phyloP scores from a whole-genome alignment of 2,888 invertebrate species.

The Phyllotreta striolata region DNA sequence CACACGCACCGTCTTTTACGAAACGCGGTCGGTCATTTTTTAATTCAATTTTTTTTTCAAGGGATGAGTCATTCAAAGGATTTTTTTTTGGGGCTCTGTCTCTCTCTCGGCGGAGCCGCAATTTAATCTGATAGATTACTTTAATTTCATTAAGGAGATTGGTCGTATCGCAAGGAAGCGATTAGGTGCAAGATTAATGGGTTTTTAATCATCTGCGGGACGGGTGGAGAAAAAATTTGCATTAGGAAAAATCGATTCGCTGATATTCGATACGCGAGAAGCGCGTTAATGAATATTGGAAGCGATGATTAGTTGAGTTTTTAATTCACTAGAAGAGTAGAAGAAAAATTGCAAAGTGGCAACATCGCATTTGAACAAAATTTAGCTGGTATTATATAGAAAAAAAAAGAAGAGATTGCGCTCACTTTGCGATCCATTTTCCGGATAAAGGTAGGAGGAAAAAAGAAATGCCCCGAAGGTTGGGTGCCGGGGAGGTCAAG shows the following conservation, averaged over 20 bases:
- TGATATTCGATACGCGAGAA: background rate
- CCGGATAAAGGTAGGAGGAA: constrained; percentile 41
- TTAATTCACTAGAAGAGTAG: constrained; percentile 5
- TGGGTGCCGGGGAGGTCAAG: constrained; percentile 41
- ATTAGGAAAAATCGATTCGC: no score
- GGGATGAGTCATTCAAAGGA: no score
- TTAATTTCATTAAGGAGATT: constrained; percentile 54
- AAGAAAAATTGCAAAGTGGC: no score
- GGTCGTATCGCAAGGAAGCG: constrained; percentile 33
- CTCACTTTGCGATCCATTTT: constrained; percentile 53
- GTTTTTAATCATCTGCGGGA: constrained; percentile 48
- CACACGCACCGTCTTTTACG: no score
- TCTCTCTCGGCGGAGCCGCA: background rate
- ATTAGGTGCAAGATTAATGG: constrained; percentile 49
- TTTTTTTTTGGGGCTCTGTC: no score
- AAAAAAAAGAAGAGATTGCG: constrained; percentile 24
- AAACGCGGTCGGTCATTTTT: no score
- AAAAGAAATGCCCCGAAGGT: constrained; percentile 28
- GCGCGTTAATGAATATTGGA: background rate
- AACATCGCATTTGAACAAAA: no score
- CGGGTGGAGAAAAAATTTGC: no score
- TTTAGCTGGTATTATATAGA: no score
- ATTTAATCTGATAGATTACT: constrained; percentile 50
- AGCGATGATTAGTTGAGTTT: no score
- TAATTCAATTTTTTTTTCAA: no score